Evolutionary conservation across 2,113 vertebrate species (phyloP).

Genomic region (Trogon melanurus): DNA sequence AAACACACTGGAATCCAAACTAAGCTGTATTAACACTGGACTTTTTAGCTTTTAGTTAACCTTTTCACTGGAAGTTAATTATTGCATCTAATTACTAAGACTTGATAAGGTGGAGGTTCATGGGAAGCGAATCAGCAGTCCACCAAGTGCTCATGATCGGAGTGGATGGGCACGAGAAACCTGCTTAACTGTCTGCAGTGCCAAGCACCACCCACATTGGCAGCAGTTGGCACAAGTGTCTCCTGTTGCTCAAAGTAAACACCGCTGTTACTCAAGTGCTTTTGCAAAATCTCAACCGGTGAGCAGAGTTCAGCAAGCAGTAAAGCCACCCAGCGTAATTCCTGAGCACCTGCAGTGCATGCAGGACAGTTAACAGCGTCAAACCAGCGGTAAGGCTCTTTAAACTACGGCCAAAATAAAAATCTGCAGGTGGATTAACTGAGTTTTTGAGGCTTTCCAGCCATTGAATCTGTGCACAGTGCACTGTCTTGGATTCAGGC

Average conservation of each 20-base stretch:
- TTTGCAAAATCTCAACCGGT: neutral
- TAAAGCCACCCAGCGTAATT: neutral
- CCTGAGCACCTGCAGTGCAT: neutral
- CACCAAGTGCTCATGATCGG: neutral
- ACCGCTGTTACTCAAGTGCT: neutral
- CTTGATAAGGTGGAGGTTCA: neutral
- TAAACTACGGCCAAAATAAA: neutral
- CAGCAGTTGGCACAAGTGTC: neutral
- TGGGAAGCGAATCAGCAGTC: neutral
- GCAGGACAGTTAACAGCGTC: neutral
- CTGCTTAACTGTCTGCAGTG: neutral
- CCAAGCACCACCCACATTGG: neutral
- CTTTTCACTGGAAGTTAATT: neutral
- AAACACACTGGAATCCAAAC: neutral
- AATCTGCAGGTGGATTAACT: neutral
- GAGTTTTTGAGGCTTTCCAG: neutral
- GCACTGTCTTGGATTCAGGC: neutral
- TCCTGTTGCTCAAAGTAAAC: neutral
- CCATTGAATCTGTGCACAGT: neutral
- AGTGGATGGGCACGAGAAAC: neutral
- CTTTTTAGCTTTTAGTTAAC: neutral
- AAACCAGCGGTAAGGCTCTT: neutral
- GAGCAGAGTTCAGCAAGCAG: neutral
- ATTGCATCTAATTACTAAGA: neutral
- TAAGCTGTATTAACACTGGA: neutral